A percentile compares a stretch with the other conserved stretches of the same genome.
phyloP scores from a whole-genome alignment of 1,140 invertebrate genomes.

The Pseudomyrmex sp. region DNA sequence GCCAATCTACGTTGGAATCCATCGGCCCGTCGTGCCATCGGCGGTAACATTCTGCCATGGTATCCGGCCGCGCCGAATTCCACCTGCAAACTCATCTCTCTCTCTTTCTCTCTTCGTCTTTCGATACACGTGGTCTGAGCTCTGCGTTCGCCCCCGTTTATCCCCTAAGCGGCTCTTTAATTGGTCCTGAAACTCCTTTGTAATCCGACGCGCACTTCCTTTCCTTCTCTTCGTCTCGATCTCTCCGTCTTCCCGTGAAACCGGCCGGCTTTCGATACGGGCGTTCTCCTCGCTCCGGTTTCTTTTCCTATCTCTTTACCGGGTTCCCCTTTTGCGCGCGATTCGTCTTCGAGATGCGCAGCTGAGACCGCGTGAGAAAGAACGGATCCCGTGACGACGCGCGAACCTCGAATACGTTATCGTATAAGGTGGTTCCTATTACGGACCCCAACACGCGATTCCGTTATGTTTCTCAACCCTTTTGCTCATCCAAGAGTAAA shows the following conservation, averaged over 20 bases:
- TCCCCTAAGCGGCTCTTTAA: slow-evolving; percentile 65
- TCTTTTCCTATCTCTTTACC: slow-evolving; percentile 2
- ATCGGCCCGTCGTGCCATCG: slow-evolving; percentile 57
- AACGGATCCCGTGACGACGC: slow-evolving; percentile 31
- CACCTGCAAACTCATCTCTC: slow-evolving; percentile 50
- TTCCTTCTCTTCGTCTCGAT: slow-evolving; percentile 29
- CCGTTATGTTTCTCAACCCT: slow-evolving; percentile 42
- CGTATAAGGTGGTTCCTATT: slow-evolving; percentile 42
- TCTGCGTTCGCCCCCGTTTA: slow-evolving; percentile 25
- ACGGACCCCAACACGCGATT: slow-evolving; percentile 20
- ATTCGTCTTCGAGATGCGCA: slow-evolving; percentile 3
- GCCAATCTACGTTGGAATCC: slow-evolving; percentile 54
- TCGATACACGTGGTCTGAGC: slow-evolving; percentile 51
- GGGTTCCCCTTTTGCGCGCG: slow-evolving; percentile 24
- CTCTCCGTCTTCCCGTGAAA: slow-evolving; percentile 19
- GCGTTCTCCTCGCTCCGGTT: slow-evolving; percentile 41
- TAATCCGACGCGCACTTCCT: slow-evolving; percentile 51
- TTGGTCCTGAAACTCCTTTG: slow-evolving; percentile 57
- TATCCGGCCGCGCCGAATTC: slow-evolving; percentile 63
- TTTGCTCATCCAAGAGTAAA: slow-evolving; percentile 12
- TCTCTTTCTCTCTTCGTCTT: not conserved
- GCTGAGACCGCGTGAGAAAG: slow-evolving; percentile 55
- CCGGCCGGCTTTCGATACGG: slow-evolving; percentile 51
- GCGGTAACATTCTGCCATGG: slow-evolving; percentile 53
- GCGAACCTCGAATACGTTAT: slow-evolving; percentile 36